Evolutionary conservation across 2,797 vertebrate genomes (phyloP).

Genomic region (Amniataba percoides): DNA sequence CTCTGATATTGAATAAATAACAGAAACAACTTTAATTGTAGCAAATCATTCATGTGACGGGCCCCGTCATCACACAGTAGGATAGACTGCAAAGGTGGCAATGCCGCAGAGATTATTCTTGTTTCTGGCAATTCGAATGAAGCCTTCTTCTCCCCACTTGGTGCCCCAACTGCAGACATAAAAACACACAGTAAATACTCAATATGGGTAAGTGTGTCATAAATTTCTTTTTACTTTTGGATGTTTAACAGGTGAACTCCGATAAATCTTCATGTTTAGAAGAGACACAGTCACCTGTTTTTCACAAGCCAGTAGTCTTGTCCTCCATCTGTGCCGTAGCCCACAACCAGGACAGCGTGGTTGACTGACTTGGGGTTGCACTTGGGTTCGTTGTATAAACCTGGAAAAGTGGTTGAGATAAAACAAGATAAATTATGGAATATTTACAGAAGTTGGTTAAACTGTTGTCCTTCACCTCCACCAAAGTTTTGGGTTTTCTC

Average conservation of each 20-base stretch:
- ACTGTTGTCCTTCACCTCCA: neutral
- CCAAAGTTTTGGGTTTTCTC: neutral
- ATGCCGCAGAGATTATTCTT: conserved; percentile 76
- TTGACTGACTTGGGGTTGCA: conserved; percentile 70
- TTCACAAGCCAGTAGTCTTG: conserved; percentile 84
- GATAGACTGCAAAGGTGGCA: conserved; percentile 68
- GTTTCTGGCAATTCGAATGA: conserved; percentile 78
- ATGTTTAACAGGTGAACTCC: neutral
- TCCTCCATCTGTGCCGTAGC: conserved; percentile 78
- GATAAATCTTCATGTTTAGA: neutral
- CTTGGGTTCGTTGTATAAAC: conserved; percentile 72
- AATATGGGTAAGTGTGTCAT: neutral
- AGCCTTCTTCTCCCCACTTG: conserved; percentile 80
- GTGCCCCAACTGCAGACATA: conserved; percentile 80
- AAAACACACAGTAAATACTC: neutral
- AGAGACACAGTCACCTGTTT: conserved; percentile 74
- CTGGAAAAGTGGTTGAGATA: conserved; percentile 50
- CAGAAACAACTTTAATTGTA: neutral
- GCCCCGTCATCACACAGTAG: conserved; percentile 50
- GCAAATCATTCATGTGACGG: neutral
- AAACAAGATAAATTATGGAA: neutral
- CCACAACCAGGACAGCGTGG: conserved; percentile 82
- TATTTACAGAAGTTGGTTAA: neutral
- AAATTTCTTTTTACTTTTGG: neutral
- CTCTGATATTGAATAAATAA: conserved; percentile 17